Percentiles rank a stretch among this genome's conserved stretches.
Conservation (phyloP, 23 tunicate genomes). For the Halocynthia aurantium region DNA sequence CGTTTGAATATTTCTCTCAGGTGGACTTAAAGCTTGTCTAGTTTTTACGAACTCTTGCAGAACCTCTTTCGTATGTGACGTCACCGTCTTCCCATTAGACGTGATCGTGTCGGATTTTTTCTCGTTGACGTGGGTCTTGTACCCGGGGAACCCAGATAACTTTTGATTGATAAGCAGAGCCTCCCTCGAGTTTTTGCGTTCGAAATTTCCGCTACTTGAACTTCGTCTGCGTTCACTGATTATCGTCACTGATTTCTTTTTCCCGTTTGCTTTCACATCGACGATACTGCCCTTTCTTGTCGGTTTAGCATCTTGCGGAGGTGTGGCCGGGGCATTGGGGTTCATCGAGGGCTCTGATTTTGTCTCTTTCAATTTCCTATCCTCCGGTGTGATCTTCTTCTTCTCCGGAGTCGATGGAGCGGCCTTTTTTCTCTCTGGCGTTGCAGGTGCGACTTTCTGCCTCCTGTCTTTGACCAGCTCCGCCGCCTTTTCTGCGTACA, state of each 20-base stretch:
- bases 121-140: conserved; percentile 5
- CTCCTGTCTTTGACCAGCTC: conserved; percentile 22
- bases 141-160: conserved; percentile 20
- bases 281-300: no score
- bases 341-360: not conserved
- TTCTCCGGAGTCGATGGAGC: not conserved
- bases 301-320: conserved; percentile 11
- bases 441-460: not conserved
- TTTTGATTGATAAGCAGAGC: conserved; percentile 16
- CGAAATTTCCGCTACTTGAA: conserved; percentile 28
- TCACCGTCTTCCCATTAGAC: not conserved
- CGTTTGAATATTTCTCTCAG: conserved; percentile 4
- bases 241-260: not conserved
- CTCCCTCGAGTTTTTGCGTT: conserved; percentile 15
- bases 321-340: not conserved
- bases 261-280: not conserved
- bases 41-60: not conserved
- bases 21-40: conserved; percentile 7
- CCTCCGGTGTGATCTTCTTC: conserved; percentile 4
- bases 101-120: conserved; percentile 6
- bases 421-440: not conserved
- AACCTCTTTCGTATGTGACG: not conserved
- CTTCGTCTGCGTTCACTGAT: conserved; percentile 15
- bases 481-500: conserved; percentile 16
- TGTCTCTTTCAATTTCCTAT: not conserved